Conservation (phyloP, 1,140 invertebrate species). For the Drosophila nannoptera region DNA sequence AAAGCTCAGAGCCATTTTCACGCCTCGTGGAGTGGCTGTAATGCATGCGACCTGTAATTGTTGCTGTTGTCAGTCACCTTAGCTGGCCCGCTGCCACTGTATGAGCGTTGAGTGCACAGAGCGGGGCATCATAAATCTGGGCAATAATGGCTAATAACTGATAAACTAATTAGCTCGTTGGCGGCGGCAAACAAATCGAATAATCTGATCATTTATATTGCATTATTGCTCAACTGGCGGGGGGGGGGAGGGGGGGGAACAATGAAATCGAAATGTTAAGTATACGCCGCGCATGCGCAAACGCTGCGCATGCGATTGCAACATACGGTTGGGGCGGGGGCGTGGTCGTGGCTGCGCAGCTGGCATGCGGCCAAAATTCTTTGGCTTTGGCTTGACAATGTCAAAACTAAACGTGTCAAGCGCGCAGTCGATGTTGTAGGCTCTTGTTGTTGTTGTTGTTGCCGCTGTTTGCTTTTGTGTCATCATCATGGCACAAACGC, state of each 20-base stretch:
- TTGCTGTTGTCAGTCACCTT: neutral
- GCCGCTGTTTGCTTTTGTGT: constrained; percentile 36
- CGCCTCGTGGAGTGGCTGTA: too few species aligned
- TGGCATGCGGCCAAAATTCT: constrained; percentile 57
- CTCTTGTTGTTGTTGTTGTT: constrained; percentile 11
- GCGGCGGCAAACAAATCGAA: constrained; percentile 24
- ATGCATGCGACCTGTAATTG: neutral
- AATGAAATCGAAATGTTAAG: constrained; percentile 12
- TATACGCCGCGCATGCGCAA: constrained; percentile 57
- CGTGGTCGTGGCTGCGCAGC: constrained; percentile 1
- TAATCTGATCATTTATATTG: constrained; percentile 52
- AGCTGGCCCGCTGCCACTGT: too few species aligned
- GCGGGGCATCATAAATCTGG: constrained; percentile 23
- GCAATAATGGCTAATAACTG: constrained; percentile 21
- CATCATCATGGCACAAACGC: constrained; percentile 45
- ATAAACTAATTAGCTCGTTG: constrained; percentile 40
- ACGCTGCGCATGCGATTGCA: constrained; percentile 52
- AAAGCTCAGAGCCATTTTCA: too few species aligned
- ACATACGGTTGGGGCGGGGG: constrained; percentile 19
- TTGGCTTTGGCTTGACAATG: constrained; percentile 59
- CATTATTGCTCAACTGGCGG: constrained; percentile 44
- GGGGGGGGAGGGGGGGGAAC: too few species aligned
- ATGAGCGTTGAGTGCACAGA: neutral
- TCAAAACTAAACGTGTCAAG: constrained; percentile 65
- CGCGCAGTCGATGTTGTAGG: constrained; percentile 8